Base-by-base conservation (phyloP, 2,888 invertebrate species). In the Perizoma affinitatum region DNA sequence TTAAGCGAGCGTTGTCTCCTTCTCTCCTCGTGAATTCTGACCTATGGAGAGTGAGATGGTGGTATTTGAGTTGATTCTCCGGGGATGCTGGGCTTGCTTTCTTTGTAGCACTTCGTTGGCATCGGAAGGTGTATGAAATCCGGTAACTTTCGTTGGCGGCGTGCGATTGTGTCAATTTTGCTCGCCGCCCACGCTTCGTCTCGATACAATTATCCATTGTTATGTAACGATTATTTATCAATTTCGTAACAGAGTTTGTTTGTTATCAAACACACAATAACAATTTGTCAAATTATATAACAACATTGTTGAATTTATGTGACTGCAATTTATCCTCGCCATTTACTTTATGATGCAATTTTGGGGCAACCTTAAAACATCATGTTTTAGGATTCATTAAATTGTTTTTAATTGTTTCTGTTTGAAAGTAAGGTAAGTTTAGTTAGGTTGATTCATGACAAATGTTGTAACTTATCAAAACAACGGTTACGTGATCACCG, bases 71-170 rank as follows among this genome's bases (percentile, higher is more conserved):
- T 79, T 79, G 79, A 69, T 86, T 76, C 78, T 79, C 65, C 63
- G 70, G 71, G 75, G 83, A 86, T 80, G 85, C 87, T 87, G 85
- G 73, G 87, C 86, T 90, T 86, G 90, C 92, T 92, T 92, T 92
- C 92, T 91, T 91, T 80, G 86, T 83, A 84, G 90, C 91, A 89
- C 90, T 90, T 22, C 22, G 22, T 3, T 90, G 88, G 90, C 89
- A 88, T 87, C 90, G 88, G 84, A 63, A 83, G 79, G 81, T 84
- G 84, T 83, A 84, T 86, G 83, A 86, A 88, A 90, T 90, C 91
- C 87, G 90, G 89, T 88, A 91, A 91, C 92, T 92, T 92, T 92
- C 92, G 89, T 87, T 90, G 36, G 45, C 59, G 76, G 80, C 80
- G 70, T 72, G 80, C 80, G 81, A 81, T 80, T 82, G 82, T 81